Base-by-base conservation (phyloP, 2,888 invertebrate genomes). In the Thera britannica region DNA sequence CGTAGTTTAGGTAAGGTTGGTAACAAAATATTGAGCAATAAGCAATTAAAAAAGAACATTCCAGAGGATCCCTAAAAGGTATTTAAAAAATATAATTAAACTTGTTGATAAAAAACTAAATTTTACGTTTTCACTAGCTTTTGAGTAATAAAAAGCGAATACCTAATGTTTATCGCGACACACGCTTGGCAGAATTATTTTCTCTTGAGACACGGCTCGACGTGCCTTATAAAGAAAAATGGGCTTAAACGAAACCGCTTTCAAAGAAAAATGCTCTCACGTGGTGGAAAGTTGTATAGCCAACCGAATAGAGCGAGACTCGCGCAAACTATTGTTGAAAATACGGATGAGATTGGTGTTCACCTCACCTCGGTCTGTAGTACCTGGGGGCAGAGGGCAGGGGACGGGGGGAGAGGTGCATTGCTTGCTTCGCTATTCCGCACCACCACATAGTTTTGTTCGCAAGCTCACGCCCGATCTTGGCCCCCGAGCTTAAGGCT, bases 381-480 rank as follows among this genome's bases (percentile, higher is more conserved):
- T 83, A 85, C 85, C 83, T 84, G 83, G 78, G 79, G 79, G 78
- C 76, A 65, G 71, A 77, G 75, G 75, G 72, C 58, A 58, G 64
- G 69, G 58, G 77, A 8, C 34, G 74, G 77, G 73, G 75, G 75
- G 72, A 72, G 71, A 76, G 4, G 76, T 80, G 84, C 83, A 82
- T 82, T 81, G 85, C 86, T 86, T 85, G 83, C 85, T 84, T 77
- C 82, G 84, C 85, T 86, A 86, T 86, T 84, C 82, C 82, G 79
- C 80, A 78, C 86, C 86, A 83, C 90, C 89, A 83, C 89, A 88
- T 87, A 90, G 90, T 89, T 90, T 89, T 89, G 90, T 90, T 89
- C 90, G 83, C 89, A 84, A 86, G 83, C 89, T 86, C 87, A 86
- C 86, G 81, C 57, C 55, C 48, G 57, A 54, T 52, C 58, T 82